These are phyloP conservation scores for Macrobrachium nipponense DNA, from an alignment of 1,140 invertebrate genomes.

Conservation along the genomic window DNA sequence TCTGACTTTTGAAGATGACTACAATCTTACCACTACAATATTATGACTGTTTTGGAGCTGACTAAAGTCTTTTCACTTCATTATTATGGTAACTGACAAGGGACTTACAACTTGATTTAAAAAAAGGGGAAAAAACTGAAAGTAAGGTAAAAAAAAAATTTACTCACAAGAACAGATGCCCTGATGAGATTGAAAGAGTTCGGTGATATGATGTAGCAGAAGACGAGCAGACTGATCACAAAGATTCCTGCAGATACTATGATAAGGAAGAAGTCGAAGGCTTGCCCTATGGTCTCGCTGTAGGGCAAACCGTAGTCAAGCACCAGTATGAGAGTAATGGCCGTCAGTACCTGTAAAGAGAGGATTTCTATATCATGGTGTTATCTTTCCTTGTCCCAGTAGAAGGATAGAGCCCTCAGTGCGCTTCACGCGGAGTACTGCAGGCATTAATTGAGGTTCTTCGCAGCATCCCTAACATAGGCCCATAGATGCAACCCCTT, in stretches of 20 bases:
- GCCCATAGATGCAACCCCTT: no score
- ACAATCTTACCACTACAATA: no score
- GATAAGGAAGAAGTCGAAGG: conserved; percentile 81
- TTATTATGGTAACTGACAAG: no score
- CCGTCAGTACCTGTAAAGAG: conserved; percentile 75
- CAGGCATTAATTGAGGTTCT: no score
- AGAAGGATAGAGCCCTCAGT: no score
- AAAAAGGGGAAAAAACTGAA: no score
- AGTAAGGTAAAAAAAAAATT: not conserved
- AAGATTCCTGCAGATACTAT: conserved; percentile 81
- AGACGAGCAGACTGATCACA: conserved; percentile 77
- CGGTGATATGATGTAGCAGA: conserved; percentile 81
- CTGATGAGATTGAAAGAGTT: conserved; percentile 79
- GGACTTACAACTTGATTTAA: no score
- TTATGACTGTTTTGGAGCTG: no score
- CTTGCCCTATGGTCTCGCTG: conserved; percentile 76
- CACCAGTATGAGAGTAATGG: conserved; percentile 80
- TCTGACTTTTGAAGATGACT: no score
- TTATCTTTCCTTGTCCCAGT: not conserved
- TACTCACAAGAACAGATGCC: conserved; percentile 83
- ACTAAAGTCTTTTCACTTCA: no score
- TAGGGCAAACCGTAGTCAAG: conserved; percentile 80
- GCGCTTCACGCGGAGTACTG: no score
- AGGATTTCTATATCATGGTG: conserved; percentile 51
- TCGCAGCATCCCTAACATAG: no score